Conservation (phyloP, 2,797 vertebrate species). For the Neosilurus mollespiculum region DNA sequence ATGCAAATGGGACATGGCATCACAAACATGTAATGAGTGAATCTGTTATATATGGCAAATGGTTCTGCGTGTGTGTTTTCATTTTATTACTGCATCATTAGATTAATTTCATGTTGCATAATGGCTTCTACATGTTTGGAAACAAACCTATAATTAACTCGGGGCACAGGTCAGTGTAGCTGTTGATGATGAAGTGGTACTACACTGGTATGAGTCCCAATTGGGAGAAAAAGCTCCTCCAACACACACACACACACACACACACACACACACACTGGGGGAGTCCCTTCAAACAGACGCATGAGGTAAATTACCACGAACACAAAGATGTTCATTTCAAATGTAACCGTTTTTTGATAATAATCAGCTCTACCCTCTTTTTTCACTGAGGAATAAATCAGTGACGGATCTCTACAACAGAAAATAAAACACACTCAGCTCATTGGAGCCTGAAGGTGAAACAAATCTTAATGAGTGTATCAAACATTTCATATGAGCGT, state of each 20-base stretch:
- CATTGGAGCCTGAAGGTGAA: neutral
- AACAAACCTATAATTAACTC: slow-evolving; percentile 43
- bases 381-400: neutral
- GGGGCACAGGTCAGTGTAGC: slow-evolving; percentile 30
- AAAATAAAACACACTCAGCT: neutral
- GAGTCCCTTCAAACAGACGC: neutral
- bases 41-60: slow-evolving; percentile 29
- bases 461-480: neutral
- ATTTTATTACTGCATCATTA: slow-evolving; percentile 39
- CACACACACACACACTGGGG: slow-evolving; percentile 2
- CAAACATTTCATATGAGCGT: neutral
- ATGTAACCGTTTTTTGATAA: neutral
- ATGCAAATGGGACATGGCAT: slow-evolving; percentile 47
- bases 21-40: slow-evolving; percentile 33
- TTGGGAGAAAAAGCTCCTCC: slow-evolving; percentile 10
- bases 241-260: slow-evolving; percentile 3
- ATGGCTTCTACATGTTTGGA: slow-evolving; percentile 7
- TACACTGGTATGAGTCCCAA: slow-evolving; percentile 19
- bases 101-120: slow-evolving; percentile 26
- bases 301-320: neutral
- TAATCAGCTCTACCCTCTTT: neutral
- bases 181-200: slow-evolving; percentile 16
- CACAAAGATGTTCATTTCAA: neutral
- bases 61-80: slow-evolving; percentile 6
- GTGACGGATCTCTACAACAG: neutral